Conservation (phyloP, 1,140 invertebrate species). For the Phortica variegata region DNA sequence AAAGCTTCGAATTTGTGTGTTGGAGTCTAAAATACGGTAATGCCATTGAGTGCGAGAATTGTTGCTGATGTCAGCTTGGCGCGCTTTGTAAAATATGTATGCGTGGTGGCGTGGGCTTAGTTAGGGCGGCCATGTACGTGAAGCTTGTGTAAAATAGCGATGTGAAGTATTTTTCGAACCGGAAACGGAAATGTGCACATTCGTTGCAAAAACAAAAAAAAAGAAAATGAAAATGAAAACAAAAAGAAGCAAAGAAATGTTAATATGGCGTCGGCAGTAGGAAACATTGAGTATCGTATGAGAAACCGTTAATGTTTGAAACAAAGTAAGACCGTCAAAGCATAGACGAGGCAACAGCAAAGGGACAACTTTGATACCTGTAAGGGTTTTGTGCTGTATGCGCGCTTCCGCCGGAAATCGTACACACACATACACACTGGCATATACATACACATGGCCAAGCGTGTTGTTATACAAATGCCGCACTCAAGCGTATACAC, state of each 20-base stretch:
- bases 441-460: background rate
- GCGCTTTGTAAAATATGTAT: no score
- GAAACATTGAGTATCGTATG: background rate
- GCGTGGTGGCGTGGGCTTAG: no score
- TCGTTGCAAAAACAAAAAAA: no score
- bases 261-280: conserved; percentile 13
- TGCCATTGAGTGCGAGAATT: background rate
- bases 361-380: conserved; percentile 48
- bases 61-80: background rate
- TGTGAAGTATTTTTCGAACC: conserved; percentile 4
- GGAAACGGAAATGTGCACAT: conserved; percentile 41
- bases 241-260: conserved; percentile 13
- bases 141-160: no score
- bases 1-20: background rate
- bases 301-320: conserved; percentile 3
- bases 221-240: conserved; percentile 20
- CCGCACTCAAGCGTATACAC: conserved; percentile 7
- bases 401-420: conserved; percentile 48
- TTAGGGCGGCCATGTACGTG: no score
- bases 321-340: conserved; percentile 18
- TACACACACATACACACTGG: conserved; percentile 14
- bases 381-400: conserved; percentile 35
- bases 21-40: background rate
- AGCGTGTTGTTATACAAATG: background rate
- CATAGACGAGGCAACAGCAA: conserved; percentile 13